phyloP scores from a whole-genome alignment of 2,888 invertebrate genomes.

The Antitype chi region DNA sequence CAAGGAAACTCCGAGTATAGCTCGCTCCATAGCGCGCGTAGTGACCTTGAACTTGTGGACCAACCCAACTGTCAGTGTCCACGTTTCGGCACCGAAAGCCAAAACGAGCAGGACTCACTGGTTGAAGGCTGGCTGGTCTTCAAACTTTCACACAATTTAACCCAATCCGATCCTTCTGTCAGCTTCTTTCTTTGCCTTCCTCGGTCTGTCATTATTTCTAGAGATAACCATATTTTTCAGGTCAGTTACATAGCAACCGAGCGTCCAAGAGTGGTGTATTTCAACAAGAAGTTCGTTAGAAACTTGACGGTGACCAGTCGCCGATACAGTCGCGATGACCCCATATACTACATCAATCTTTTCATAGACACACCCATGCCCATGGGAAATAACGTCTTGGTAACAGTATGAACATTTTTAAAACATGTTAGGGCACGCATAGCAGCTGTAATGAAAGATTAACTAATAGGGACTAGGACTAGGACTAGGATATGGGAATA shows the following conservation, averaged over 20 bases:
- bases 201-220: background rate
- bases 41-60: no score
- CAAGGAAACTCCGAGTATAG: no score
- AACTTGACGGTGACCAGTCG: conserved; percentile 22
- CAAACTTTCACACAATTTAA: no score
- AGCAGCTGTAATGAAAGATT: background rate
- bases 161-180: no score
- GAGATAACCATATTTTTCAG: conserved; percentile 22
- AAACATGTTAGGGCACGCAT: background rate
- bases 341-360: conserved; percentile 32
- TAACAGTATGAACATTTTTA: conserved; percentile 13
- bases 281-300: conserved; percentile 7
- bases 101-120: no score
- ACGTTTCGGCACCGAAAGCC: no score
- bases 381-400: conserved; percentile 29
- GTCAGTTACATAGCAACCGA: conserved; percentile 38
- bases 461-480: no score
- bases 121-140: no score
- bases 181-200: background rate
- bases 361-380: background rate
- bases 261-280: conserved; percentile 32
- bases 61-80: no score
- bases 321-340: conserved; percentile 47
- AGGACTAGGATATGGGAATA: no score
- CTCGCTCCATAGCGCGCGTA: no score